Evolutionary conservation across 2,113 vertebrate genomes (phyloP), one percentile per base, ranked within the genome.

Genomic region (Hystrix brachyura): DNA sequence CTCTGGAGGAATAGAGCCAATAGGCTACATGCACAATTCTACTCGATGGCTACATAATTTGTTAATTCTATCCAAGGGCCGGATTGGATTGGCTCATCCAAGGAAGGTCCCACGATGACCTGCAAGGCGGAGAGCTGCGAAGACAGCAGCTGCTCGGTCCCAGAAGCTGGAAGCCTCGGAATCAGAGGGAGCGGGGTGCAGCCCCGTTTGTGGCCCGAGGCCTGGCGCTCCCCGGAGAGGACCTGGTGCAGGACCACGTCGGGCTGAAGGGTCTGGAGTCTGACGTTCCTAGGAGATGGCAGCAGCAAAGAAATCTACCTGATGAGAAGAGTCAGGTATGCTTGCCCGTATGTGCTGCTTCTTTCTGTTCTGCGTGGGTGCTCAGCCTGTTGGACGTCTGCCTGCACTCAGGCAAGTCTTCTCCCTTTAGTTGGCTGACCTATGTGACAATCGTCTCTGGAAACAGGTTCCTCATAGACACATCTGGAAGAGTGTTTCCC

Each of bases 301-400:
- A 64, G 23, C 3, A 43, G 57, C 3, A 78, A 59, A 43, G n/a
- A 18, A 0, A 59, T 11, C 1, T 6, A 32, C 17, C 6, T 3
- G 3, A 12, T 27, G 12, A 11, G 1, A 2, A 27, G 9, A 15
- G 21, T 5, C 2, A 13, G 25, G 21, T 0, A 0, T 32, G n/a
- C 9, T 21, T 12, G 25, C 38, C 15, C 17, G 18, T 7, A 23
- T 3, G 43, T 23, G 29, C 60, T 19, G 29, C 2, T 15, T 11
- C 29, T 18, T 34, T 17, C 0, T 18, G 2, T 9, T 48, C 32
- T 32, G 7, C 15, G 32, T 53, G 43, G 72, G 46, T 1, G 6
- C 59, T 34, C 46, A 38, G 9, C 8, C 72, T 64, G 10, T 1
- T 53, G 59, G 8, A 27, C 6, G 46, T 19, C 7, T 55, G 3